Evolutionary conservation across 2,888 invertebrate genomes (phyloP).

Genomic region (Hofmannophila pseudospretella): DNA sequence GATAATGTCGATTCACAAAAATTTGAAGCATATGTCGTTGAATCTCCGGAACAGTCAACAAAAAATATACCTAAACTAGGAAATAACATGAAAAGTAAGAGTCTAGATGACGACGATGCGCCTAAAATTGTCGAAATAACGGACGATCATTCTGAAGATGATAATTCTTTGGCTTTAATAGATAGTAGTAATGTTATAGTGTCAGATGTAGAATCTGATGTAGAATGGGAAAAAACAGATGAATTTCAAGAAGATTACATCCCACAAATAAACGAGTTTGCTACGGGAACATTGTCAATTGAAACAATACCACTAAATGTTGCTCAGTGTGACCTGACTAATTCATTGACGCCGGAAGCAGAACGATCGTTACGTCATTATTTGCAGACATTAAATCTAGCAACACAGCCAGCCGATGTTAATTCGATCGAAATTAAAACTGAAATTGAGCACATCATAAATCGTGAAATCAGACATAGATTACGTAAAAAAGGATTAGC

Average conservation of each 20-base stretch:
- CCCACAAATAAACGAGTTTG: conserved; percentile 34
- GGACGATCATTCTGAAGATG: conserved; percentile 39
- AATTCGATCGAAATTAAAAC: conserved; percentile 57
- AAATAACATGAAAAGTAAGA: conserved; percentile 60
- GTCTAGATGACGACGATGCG: conserved; percentile 65
- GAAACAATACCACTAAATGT: conserved; percentile 60
- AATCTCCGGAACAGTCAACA: conserved; percentile 55
- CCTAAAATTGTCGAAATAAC: conserved; percentile 64
- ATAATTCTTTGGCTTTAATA: conserved; percentile 45
- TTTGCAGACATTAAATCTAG: conserved; percentile 75
- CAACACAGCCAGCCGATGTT: conserved; percentile 62
- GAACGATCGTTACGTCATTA: conserved; percentile 76
- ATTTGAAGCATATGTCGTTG: conserved; percentile 48
- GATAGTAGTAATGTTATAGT: conserved; percentile 75
- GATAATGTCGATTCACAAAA: conserved; percentile 11
- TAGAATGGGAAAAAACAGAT: conserved; percentile 76
- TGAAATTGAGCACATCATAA: conserved; percentile 64
- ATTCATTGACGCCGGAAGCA: conserved; percentile 75
- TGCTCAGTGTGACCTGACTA: conserved; percentile 55
- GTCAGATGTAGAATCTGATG: conserved; percentile 79
- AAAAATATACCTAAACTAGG: conserved; percentile 50
- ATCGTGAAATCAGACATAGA: conserved; percentile 61
- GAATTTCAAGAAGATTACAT: conserved; percentile 42
- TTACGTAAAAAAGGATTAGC: conserved; percentile 57
- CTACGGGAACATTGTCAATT: conserved; percentile 54